Conservation (phyloP, 2,888 invertebrate species). For the Eristalis tenax region DNA sequence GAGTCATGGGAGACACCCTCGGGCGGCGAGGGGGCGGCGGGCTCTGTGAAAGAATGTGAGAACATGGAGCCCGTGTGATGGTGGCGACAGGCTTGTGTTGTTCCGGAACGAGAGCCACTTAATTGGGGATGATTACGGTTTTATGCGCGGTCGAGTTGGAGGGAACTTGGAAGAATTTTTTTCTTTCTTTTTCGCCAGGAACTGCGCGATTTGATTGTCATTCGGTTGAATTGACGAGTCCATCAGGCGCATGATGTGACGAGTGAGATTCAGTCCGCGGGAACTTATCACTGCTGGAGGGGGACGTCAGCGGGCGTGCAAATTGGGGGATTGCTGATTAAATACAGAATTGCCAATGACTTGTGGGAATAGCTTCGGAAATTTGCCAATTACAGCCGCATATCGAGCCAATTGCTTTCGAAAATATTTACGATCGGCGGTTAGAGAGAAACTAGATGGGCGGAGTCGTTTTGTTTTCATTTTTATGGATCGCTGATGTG, state of each 20-base stretch:
- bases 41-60: neutral
- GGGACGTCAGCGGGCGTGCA: neutral
- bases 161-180: neutral
- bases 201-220: slow-evolving; percentile 7
- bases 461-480: neutral
- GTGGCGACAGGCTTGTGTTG: neutral
- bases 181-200: neutral
- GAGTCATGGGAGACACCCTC: neutral
- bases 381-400: neutral
- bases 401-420: neutral
- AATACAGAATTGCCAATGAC: neutral
- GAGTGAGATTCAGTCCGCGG: neutral
- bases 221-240: neutral
- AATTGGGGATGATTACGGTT: slow-evolving; percentile 41
- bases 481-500: no score
- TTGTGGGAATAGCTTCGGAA: neutral
- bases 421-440: neutral
- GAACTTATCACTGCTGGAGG: neutral
- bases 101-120: slow-evolving; percentile 28
- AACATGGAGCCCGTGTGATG: neutral
- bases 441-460: neutral
- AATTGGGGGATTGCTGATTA: neutral
- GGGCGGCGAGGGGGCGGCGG: neutral
- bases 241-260: neutral
- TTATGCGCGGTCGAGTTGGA: slow-evolving; percentile 7